Conservation (phyloP, 2,113 vertebrate genomes). For the Galemys pyrenaicus region DNA sequence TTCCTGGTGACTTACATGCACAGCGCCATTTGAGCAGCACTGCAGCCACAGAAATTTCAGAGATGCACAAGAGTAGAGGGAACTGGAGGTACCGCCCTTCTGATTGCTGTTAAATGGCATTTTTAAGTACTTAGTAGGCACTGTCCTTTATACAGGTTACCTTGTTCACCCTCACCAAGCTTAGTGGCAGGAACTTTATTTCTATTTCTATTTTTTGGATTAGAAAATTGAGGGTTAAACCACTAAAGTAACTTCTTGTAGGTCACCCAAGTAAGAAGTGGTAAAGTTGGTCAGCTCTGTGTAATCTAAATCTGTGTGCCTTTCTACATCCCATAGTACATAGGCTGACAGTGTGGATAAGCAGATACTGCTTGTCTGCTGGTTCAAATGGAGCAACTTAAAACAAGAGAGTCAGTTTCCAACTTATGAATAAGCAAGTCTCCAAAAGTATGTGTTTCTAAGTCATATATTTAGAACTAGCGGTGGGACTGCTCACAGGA, state of each 20-base stretch:
- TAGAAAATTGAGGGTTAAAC: background rate
- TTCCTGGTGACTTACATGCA: background rate
- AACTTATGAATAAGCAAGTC: conserved; percentile 37
- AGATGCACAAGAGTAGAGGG: background rate
- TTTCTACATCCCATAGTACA: background rate
- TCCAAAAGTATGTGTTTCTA: background rate
- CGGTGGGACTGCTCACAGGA: background rate
- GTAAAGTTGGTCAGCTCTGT: background rate
- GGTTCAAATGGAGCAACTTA: background rate
- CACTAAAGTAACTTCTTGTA: background rate
- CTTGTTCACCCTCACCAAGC: background rate
- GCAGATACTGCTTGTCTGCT: background rate
- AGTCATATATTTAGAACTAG: background rate
- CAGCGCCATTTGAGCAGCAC: background rate
- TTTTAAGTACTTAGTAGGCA: background rate
- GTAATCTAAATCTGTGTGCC: background rate
- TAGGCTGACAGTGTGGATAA: background rate
- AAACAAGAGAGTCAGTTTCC: background rate
- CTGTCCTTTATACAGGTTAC: background rate
- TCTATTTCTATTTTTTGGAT: conserved; percentile 44
- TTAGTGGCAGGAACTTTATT: background rate
- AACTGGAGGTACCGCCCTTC: background rate
- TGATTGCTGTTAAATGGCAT: background rate
- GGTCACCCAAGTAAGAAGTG: background rate
- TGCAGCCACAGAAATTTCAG: background rate